phyloP scores from a whole-genome alignment of 2,888 invertebrate genomes.

The Sepioteuthis lessoniana region DNA sequence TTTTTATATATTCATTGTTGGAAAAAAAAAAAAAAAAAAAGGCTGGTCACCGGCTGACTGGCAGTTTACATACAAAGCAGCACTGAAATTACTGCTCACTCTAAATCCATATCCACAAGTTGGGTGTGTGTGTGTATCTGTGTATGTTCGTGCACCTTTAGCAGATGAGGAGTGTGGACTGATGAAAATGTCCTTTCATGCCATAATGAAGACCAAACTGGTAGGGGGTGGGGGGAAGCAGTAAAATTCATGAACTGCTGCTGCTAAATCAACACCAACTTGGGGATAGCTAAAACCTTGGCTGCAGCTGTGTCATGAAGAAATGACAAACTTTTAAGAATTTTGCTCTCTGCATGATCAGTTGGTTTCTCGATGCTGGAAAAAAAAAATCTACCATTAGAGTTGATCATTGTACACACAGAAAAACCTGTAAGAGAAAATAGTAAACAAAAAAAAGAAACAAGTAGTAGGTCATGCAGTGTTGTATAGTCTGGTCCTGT shows the following conservation, averaged over 20 bases:
- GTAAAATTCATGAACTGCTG: slow-evolving; percentile 9
- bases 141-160: neutral
- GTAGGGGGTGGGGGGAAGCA: neutral
- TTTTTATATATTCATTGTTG: no score
- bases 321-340: neutral
- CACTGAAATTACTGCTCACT: neutral
- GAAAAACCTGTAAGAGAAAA: no score
- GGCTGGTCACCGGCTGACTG: slow-evolving; percentile 33
- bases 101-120: no score
- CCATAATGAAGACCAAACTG: neutral
- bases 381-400: neutral
- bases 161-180: neutral
- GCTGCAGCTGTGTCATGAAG: neutral
- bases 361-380: slow-evolving; percentile 33
- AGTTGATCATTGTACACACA: neutral
- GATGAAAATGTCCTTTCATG: neutral
- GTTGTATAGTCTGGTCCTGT: no score
- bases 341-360: neutral
- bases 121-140: neutral
- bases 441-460: no score
- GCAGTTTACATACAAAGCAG: neutral
- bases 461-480: no score
- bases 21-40: neutral
- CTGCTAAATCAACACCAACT: neutral
- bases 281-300: neutral